Evolutionary conservation across 2,113 vertebrate genomes (phyloP).

Genomic region (Mus pahari): DNA sequence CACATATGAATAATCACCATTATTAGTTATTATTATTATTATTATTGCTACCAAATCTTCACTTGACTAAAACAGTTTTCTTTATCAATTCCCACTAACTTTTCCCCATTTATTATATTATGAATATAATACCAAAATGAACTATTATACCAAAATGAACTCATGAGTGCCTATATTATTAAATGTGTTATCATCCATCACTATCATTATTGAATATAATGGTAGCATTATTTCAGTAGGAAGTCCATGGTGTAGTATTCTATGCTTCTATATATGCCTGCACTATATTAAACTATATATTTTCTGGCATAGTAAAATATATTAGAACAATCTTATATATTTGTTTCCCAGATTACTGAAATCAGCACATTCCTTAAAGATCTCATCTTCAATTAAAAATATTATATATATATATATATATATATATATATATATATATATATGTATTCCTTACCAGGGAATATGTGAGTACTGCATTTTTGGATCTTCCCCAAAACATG

Average conservation of each 20-base stretch:
- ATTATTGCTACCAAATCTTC: not conserved
- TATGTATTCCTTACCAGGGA: not conserved
- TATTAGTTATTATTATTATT: not conserved
- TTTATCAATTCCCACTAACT: not conserved
- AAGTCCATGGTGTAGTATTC: not conserved
- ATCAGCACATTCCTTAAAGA: not conserved
- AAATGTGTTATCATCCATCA: not conserved
- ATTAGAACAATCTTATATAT: not conserved
- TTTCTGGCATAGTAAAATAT: not conserved
- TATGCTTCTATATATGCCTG: not conserved
- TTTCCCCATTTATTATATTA: not conserved
- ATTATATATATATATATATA: not conserved
- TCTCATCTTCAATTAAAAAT: not conserved
- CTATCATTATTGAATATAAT: not conserved
- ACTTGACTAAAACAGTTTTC: not conserved
- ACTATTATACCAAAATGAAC: constrained; percentile 26
- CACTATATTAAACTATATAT: not conserved
- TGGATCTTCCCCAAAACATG: no score
- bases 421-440: not conserved
- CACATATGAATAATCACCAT: not conserved
- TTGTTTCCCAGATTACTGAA: not conserved
- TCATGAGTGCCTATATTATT: not conserved
- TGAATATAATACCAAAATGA: no score
- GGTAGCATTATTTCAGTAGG: not conserved
- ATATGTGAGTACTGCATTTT: not conserved